Evolutionary conservation across 1,140 invertebrate genomes (phyloP).

Genomic region (Nixonia krombeini): DNA sequence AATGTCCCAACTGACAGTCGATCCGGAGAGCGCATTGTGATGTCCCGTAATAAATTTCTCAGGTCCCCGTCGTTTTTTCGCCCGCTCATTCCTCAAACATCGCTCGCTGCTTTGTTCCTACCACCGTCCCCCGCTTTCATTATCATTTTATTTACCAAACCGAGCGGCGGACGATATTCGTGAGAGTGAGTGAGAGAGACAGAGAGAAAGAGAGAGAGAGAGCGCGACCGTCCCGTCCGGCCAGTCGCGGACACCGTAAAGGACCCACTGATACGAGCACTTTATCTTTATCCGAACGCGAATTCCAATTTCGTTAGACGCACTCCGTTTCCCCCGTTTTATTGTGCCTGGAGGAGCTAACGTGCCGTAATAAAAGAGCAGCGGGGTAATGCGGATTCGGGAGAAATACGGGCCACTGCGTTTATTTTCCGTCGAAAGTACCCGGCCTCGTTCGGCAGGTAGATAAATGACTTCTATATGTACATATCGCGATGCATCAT

Average conservation of each 20-base stretch:
- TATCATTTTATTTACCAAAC: too few species aligned
- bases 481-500: background rate
- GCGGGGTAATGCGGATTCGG: background rate
- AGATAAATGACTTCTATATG: background rate
- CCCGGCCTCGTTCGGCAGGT: background rate
- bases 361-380: background rate
- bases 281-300: background rate
- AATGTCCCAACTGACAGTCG: background rate
- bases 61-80: background rate
- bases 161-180: too few species aligned
- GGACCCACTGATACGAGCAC: background rate
- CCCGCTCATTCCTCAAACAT: too few species aligned
- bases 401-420: background rate
- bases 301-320: conserved; percentile 2
- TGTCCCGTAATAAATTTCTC: background rate
- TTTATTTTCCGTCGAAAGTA: conserved; percentile 1
- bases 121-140: too few species aligned
- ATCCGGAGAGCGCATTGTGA: background rate
- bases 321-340: background rate
- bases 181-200: too few species aligned
- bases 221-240: too few species aligned
- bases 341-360: conserved; percentile 3
- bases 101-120: too few species aligned
- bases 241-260: too few species aligned
- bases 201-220: too few species aligned